phyloP scores from a whole-genome alignment of 37 sponge, comb jelly and placozoan genomes.

The Mnemiopsis leidyi region DNA sequence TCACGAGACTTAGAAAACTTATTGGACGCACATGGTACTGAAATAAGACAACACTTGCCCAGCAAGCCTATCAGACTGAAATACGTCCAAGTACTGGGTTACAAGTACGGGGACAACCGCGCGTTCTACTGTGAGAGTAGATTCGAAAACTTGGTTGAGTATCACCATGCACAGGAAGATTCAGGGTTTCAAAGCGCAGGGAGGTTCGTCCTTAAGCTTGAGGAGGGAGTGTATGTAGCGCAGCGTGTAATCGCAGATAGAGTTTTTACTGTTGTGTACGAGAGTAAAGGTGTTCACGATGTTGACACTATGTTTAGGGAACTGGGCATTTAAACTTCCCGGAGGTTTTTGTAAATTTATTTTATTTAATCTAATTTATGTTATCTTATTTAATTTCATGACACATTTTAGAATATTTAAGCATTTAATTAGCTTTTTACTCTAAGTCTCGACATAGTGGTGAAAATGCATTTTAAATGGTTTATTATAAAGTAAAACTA shows the following conservation, averaged over 20 bases:
- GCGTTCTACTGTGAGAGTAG: background rate
- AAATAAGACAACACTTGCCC: constrained; percentile 36
- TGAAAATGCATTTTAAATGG: too few species aligned
- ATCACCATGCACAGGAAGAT: background rate
- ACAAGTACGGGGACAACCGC: constrained; percentile 30
- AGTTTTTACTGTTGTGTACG: constrained; percentile 51
- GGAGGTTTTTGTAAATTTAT: too few species aligned
- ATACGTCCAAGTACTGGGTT: background rate
- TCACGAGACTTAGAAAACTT: constrained; percentile 24
- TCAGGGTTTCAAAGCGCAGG: background rate
- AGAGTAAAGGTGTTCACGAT: constrained; percentile 27
- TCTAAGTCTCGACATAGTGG: too few species aligned
- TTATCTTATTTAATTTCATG: too few species aligned
- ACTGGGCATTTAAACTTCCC: constrained; percentile 29
- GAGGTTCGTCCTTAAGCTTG: constrained; percentile 4
- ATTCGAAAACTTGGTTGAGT: constrained; percentile 20
- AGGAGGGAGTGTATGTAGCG: background rate
- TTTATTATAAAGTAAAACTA: too few species aligned
- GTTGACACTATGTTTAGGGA: constrained; percentile 31
- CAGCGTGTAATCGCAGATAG: constrained; percentile 42
- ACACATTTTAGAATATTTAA: too few species aligned
- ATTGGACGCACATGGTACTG: background rate
- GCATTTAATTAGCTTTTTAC: too few species aligned
- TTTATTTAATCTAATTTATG: too few species aligned
- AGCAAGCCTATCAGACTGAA: background rate